Base-by-base conservation (phyloP, 2,888 invertebrate species). In the Proisotoma minuta region DNA sequence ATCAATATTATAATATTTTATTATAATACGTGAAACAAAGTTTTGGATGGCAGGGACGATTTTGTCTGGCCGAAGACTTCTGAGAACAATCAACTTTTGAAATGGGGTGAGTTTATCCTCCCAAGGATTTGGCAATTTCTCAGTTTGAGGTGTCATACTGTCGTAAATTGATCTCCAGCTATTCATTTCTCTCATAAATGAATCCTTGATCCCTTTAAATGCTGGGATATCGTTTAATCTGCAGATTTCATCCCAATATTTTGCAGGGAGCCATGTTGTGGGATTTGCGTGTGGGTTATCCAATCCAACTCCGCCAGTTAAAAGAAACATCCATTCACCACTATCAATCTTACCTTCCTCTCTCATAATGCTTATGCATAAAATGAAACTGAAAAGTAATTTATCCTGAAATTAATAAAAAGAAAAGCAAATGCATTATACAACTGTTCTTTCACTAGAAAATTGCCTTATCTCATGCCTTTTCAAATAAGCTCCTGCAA, bases 401-500 rank as follows among this genome's bases (percentile, higher is more conserved):
- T 96, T 95, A 78, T 97, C 93, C 84, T 90, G 75, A 10, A 12
- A 12, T 34, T 34, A n/a, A n/a, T n/a, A n/a, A n/a, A n/a, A n/a
- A n/a, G n/a, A 48, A 12, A 48, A 48, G 22, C 48, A 15, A 48
- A 18, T 8, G 5, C 18, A 18, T 8, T 12, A 12, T 48, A 48
- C 8, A 12, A 48, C 18, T 5, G 20, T 54, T 39, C 1, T 20
- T 4, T 20, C 3, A 47, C 20, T 47, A 12, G 79, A 95, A 94
- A 54, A 95, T 83, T 58, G 95, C 80, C 79, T 95, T 95, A 78
- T 96, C 93, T 10, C 34, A n/a, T 34, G 87, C 88, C 82, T 92
- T 91, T 78, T 95, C 95, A 78, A 96, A 95, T 43, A 97, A 81
- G 76, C 95, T 95, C 74, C 95, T 84, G 76, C 95, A 93, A 74